Evolutionary conservation across 2,113 vertebrate genomes (phyloP).

Genomic region (Microcebus jonahi): DNA sequence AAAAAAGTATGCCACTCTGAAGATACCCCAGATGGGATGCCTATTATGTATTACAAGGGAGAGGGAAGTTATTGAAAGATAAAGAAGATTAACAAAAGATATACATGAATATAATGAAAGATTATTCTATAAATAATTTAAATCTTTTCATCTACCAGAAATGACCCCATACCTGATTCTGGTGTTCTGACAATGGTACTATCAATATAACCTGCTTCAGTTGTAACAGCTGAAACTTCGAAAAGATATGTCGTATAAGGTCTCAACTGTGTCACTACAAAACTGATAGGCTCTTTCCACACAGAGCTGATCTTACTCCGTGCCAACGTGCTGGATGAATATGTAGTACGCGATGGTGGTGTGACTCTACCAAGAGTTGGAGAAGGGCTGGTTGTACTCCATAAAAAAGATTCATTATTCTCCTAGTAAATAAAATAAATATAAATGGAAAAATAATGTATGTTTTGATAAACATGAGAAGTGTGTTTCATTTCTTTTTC

Average conservation of each 20-base stretch:
- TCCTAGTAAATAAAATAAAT: conserved; percentile 86
- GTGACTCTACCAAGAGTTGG: conserved; percentile 83
- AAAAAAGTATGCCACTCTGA: not conserved
- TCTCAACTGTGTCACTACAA: conserved; percentile 91
- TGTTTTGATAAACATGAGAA: not conserved
- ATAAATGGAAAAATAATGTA: not conserved
- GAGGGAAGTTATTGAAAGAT: not conserved
- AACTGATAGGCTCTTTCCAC: conserved; percentile 95
- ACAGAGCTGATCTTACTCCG: conserved; percentile 87
- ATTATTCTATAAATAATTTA: not conserved
- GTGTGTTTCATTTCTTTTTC: not conserved
- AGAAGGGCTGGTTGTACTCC: conserved; percentile 92
- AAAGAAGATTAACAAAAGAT: not conserved
- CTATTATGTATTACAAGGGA: not conserved
- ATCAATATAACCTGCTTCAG: conserved; percentile 95
- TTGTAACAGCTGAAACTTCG: conserved; percentile 97
- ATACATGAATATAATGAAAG: not conserved
- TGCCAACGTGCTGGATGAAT: conserved; percentile 80
- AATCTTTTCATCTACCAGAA: not conserved
- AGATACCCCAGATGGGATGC: not conserved
- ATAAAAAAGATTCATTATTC: conserved; percentile 94
- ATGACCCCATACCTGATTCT: conserved; percentile 90
- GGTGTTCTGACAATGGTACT: conserved; percentile 96
- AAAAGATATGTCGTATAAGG: conserved; percentile 96
- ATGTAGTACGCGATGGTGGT: conserved; percentile 80